Conservation (phyloP, 2,888 invertebrate genomes). For the Drosophila melanosoma region DNA sequence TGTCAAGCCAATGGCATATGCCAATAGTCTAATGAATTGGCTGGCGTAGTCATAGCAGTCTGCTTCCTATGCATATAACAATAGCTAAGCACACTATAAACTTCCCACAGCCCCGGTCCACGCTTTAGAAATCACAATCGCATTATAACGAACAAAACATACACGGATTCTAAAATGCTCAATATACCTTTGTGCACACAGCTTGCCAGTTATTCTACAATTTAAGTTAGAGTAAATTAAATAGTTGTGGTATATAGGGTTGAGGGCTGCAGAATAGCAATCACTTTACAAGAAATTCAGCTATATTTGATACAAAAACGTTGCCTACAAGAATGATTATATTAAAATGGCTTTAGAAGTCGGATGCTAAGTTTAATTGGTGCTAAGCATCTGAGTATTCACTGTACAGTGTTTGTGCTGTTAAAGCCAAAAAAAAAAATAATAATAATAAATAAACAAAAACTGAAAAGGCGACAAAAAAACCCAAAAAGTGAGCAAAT, state of each 20-base stretch:
- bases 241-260: conserved; percentile 35
- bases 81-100: conserved; percentile 51
- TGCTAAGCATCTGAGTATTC: conserved; percentile 74
- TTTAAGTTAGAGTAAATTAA: conserved; percentile 39
- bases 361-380: conserved; percentile 72
- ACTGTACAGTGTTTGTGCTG: conserved; percentile 44
- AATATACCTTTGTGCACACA: conserved; percentile 58
- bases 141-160: conserved; percentile 54
- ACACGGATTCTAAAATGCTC: conserved; percentile 62
- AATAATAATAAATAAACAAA: conserved; percentile 23
- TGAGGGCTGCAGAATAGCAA: conserved; percentile 46
- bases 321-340: conserved; percentile 52
- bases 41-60: conserved; percentile 80
- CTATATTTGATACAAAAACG: conserved; percentile 74
- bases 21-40: conserved; percentile 92
- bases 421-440: conserved; percentile 14
- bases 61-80: conserved; percentile 51
- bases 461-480: conserved; percentile 1
- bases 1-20: conserved; percentile 99
- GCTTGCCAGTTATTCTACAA: conserved; percentile 47
- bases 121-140: conserved; percentile 58
- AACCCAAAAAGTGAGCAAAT: conserved; percentile 39
- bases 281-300: conserved; percentile 62
- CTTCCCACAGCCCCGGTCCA: conserved; percentile 30
- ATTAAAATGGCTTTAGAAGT: conserved; percentile 71